Evolutionary conservation across 2,888 invertebrate species (phyloP).

Genomic region (Drosophila antonietae): DNA sequence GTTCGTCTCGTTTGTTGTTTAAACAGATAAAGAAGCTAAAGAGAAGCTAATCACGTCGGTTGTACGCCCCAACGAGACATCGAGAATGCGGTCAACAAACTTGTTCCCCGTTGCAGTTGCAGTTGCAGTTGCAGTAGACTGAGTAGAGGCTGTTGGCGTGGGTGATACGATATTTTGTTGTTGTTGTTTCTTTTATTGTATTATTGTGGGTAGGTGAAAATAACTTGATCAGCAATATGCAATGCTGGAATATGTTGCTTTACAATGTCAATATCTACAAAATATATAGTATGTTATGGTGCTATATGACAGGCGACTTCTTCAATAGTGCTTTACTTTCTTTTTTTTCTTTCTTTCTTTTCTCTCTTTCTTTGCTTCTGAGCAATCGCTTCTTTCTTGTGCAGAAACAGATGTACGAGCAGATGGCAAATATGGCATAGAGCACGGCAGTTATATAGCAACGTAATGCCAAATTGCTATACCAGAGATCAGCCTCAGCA

Average conservation of each 20-base stretch:
- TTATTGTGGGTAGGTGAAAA: conserved; percentile 24
- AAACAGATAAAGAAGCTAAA: conserved; percentile 72
- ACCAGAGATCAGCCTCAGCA: conserved; percentile 26
- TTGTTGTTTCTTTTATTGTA: neutral
- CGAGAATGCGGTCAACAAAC: conserved; percentile 76
- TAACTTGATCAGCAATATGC: conserved; percentile 22
- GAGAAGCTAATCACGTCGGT: conserved; percentile 62
- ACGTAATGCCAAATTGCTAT: conserved; percentile 16
- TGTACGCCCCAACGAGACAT: conserved; percentile 26
- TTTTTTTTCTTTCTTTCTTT: no score
- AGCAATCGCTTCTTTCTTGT: neutral
- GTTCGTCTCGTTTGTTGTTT: conserved; percentile 33
- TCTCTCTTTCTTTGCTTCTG: no score
- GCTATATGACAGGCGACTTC: neutral
- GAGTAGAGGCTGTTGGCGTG: conserved; percentile 1
- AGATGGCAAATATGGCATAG: conserved; percentile 26
- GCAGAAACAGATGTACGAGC: conserved; percentile 13
- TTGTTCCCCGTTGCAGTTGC: conserved; percentile 56
- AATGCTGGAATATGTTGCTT: conserved; percentile 25
- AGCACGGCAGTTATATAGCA: conserved; percentile 44
- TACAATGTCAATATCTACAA: conserved; percentile 12
- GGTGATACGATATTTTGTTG: neutral
- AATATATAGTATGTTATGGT: conserved; percentile 13
- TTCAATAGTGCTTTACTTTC: neutral
- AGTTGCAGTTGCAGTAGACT: neutral